phyloP scores from a whole-genome alignment of 2,797 vertebrate species.

The Paramormyrops hopkinsi region DNA sequence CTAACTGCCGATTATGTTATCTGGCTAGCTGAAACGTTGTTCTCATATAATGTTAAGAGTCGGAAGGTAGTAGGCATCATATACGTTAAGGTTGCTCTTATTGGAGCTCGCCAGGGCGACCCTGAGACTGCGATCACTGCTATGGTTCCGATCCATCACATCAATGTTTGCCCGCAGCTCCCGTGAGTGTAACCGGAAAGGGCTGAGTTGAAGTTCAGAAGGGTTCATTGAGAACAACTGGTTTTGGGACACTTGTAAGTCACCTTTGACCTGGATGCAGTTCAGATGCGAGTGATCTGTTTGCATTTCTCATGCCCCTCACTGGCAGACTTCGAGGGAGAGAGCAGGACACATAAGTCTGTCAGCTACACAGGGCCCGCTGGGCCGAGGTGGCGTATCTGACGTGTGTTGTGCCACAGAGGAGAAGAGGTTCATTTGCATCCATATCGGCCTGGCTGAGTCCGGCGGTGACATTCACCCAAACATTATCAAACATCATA shows the following conservation, averaged over 20 bases:
- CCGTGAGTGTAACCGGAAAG: background rate
- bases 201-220: background rate
- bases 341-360: background rate
- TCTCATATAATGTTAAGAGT: slow-evolving; percentile 8
- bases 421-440: background rate
- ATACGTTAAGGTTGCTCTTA: background rate
- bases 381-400: background rate
- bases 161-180: background rate
- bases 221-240: background rate
- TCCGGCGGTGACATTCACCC: background rate
- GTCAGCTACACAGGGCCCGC: background rate
- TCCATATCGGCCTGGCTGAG: background rate
- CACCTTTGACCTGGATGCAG: background rate
- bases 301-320: background rate
- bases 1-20: slow-evolving; percentile 11
- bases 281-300: background rate
- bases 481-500: background rate
- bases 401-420: background rate
- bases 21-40: slow-evolving; percentile 6
- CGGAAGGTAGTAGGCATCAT: background rate
- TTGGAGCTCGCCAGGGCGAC: background rate
- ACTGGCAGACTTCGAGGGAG: background rate
- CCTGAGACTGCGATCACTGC: background rate
- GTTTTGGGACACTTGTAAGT: background rate
- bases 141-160: background rate